A percentile compares a stretch with the other conserved stretches of the same genome.
Conservation (phyloP, 2,113 vertebrate species). For the Lepidothrix coronata region DNA sequence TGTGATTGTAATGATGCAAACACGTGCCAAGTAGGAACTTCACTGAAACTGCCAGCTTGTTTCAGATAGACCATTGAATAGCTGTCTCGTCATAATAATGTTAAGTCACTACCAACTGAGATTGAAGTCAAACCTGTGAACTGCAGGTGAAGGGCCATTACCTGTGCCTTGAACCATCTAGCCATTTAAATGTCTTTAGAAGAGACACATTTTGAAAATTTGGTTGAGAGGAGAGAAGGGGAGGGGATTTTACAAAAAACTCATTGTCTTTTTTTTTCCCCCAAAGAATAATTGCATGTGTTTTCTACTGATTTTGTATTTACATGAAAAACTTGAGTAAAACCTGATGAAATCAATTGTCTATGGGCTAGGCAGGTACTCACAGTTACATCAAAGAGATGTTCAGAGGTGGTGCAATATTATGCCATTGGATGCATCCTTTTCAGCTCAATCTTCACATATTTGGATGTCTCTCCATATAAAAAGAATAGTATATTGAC, state of each 20-base stretch:
- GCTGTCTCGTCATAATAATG: not conserved
- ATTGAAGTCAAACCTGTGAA: not conserved
- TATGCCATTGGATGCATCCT: not conserved
- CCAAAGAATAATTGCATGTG: not conserved
- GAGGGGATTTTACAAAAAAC: not conserved
- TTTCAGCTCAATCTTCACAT: not conserved
- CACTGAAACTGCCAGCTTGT: not conserved
- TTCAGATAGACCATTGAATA: not conserved
- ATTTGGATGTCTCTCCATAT: not conserved
- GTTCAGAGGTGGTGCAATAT: not conserved
- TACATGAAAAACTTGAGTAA: not conserved
- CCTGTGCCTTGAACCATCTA: not conserved
- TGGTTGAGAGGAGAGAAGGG: not conserved
- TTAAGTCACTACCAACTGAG: not conserved
- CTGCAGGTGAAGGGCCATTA: not conserved
- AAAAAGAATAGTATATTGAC: not conserved
- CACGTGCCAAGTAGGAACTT: not conserved
- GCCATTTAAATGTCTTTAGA: not conserved
- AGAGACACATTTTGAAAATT: not conserved
- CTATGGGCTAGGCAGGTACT: not conserved
- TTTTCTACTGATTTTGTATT: not conserved
- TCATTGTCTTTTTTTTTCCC: not conserved
- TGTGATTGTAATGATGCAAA: not conserved
- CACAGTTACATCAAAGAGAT: not conserved
- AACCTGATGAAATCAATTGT: not conserved